phyloP scores from a whole-genome alignment of 2,888 invertebrate genomes.

The Drosophila suboccidentalis region DNA sequence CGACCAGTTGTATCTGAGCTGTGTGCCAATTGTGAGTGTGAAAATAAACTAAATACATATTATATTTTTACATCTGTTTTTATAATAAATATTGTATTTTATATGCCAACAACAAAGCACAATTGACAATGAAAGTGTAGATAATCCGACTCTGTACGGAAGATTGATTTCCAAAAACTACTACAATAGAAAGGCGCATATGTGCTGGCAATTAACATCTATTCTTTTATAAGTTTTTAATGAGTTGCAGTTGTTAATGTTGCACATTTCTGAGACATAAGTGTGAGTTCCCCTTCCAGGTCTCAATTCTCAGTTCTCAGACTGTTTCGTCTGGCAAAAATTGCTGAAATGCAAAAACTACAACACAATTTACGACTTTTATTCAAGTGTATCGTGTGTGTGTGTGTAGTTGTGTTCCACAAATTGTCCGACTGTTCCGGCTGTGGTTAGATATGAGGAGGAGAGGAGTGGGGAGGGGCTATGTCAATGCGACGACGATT shows the following conservation, averaged over 20 bases:
- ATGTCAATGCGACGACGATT: slow-evolving; percentile 36
- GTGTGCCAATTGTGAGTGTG: slow-evolving; percentile 20
- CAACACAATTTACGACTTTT: slow-evolving; percentile 31
- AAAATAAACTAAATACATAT: slow-evolving; percentile 7
- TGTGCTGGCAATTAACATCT: slow-evolving; percentile 10
- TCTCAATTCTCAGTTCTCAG: background rate
- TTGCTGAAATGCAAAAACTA: slow-evolving; percentile 28
- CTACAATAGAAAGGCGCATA: slow-evolving; percentile 20
- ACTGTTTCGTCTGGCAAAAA: slow-evolving; percentile 24
- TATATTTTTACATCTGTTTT: slow-evolving; percentile 5
- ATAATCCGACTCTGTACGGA: background rate
- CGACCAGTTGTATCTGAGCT: slow-evolving; percentile 21
- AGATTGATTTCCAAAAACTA: slow-evolving; percentile 12
- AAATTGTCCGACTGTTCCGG: slow-evolving; percentile 50
- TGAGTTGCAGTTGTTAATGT: slow-evolving; percentile 36
- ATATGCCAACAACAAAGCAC: slow-evolving; percentile 18
- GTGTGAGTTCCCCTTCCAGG: background rate
- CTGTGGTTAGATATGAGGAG: slow-evolving; percentile 8
- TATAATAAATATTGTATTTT: slow-evolving; percentile 8
- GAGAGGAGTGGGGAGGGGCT: background rate
- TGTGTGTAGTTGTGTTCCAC: slow-evolving; percentile 34
- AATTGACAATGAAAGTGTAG: slow-evolving; percentile 20
- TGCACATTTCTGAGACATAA: slow-evolving; percentile 6
- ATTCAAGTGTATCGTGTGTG: slow-evolving; percentile 26
- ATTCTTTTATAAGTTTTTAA: slow-evolving; percentile 16